Percentiles rank a stretch among this genome's conserved stretches.
Evolutionary conservation across 2,113 vertebrate genomes (phyloP).

Genomic region (Urocitellus parryii): DNA sequence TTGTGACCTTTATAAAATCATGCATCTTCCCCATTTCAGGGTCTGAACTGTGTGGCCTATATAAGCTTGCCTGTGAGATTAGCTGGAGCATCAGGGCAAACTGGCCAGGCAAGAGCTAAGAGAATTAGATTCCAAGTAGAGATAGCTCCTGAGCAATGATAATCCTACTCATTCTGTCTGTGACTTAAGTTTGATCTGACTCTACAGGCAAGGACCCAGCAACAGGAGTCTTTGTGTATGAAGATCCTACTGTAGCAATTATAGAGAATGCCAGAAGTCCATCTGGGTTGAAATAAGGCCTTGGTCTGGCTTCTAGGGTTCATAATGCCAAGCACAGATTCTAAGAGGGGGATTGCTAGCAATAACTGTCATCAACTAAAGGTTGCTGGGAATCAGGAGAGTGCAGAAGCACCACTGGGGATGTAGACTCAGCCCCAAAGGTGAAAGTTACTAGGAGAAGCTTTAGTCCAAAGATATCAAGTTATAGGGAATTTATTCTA

Average conservation of each 20-base stretch:
- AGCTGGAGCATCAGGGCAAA: background rate
- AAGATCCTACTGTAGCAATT: background rate
- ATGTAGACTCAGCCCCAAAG: background rate
- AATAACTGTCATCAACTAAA: background rate
- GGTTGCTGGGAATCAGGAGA: background rate
- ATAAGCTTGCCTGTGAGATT: background rate
- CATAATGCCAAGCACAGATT: too few relatives aligned
- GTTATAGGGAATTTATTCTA: background rate
- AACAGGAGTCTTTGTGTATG: background rate
- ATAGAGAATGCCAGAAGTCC: background rate
- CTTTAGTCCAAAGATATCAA: background rate
- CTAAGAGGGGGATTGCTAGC: background rate
- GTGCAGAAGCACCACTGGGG: background rate
- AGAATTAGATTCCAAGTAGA: background rate
- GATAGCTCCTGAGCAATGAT: background rate
- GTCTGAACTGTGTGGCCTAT: background rate
- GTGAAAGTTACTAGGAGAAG: background rate
- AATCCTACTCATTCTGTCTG: background rate
- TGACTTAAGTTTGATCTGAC: background rate
- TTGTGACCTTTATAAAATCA: background rate
- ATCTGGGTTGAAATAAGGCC: background rate
- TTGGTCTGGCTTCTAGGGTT: background rate
- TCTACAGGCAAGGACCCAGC: background rate
- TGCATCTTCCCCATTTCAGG: background rate
- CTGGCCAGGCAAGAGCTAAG: background rate